Evolutionary conservation across 2,888 invertebrate species (phyloP).

Genomic region (Polyommatus icarus): DNA sequence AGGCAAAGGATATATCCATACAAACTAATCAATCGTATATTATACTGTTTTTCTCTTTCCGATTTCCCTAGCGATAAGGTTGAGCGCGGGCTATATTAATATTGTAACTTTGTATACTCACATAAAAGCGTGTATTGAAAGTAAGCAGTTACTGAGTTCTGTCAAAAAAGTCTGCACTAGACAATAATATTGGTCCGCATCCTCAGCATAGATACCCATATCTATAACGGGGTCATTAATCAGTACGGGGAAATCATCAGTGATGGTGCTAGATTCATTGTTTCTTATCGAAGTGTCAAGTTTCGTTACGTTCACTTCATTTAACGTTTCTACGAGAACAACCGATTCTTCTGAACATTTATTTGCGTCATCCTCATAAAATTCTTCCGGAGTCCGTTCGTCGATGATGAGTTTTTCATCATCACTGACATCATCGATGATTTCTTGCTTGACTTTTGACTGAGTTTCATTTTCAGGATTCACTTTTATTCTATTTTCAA

Average conservation of each 20-base stretch:
- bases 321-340: neutral
- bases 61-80: neutral
- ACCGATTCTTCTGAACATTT: neutral
- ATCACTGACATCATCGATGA: neutral
- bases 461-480: neutral
- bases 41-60: neutral
- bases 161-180: constrained; percentile 49
- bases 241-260: neutral
- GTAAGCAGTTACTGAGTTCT: constrained; percentile 49
- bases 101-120: constrained; percentile 47
- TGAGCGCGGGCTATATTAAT: neutral
- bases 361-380: neutral
- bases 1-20: too few relatives aligned
- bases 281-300: neutral
- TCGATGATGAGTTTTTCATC: neutral
- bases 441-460: neutral
- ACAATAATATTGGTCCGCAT: constrained; percentile 43
- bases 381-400: neutral
- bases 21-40: too few relatives aligned
- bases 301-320: neutral
- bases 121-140: constrained; percentile 51
- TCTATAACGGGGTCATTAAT: neutral
- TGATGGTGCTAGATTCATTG: constrained; percentile 1
- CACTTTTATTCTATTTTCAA: constrained; percentile 27
- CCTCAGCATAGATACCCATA: constrained; percentile 35